Percentiles rank a stretch among this genome's conserved stretches.
phyloP scores from a whole-genome alignment of 2,113 vertebrate genomes.

The Dicerorhinus sumatrensis region DNA sequence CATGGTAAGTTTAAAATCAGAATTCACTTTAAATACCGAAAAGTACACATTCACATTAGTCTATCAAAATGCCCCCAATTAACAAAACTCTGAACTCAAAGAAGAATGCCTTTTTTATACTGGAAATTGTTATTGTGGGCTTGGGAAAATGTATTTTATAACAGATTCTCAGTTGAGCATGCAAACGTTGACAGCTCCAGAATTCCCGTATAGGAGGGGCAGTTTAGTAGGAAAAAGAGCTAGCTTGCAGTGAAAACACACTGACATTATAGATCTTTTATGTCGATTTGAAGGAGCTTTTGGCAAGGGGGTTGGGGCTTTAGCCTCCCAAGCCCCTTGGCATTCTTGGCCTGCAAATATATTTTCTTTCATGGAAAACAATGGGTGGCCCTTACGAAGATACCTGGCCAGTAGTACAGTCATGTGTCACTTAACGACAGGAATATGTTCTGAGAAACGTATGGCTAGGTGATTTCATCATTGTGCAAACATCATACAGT shows the following conservation, averaged over 20 bases:
- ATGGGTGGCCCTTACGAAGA: neutral
- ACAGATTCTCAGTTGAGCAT: neutral
- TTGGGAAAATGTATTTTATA: neutral
- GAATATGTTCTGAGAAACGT: too few species aligned
- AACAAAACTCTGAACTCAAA: neutral
- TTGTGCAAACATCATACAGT: too few species aligned
- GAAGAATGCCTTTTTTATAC: neutral
- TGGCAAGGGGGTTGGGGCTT: too few species aligned
- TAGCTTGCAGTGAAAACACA: neutral
- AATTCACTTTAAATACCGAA: slow-evolving; percentile 15
- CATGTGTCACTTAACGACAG: too few species aligned
- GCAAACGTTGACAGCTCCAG: neutral
- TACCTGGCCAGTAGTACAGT: neutral
- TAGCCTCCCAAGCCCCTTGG: neutral
- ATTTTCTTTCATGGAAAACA: neutral
- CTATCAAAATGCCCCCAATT: neutral
- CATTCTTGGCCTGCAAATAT: neutral
- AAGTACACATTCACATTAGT: neutral
- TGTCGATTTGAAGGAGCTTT: neutral
- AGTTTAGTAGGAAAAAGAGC: neutral
- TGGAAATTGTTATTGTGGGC: neutral
- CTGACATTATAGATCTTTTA: neutral
- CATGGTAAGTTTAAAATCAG: neutral
- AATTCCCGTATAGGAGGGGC: neutral
- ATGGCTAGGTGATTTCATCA: too few species aligned